Conservation (phyloP, 2,888 invertebrate species). For the Melinopterus prodromus region DNA sequence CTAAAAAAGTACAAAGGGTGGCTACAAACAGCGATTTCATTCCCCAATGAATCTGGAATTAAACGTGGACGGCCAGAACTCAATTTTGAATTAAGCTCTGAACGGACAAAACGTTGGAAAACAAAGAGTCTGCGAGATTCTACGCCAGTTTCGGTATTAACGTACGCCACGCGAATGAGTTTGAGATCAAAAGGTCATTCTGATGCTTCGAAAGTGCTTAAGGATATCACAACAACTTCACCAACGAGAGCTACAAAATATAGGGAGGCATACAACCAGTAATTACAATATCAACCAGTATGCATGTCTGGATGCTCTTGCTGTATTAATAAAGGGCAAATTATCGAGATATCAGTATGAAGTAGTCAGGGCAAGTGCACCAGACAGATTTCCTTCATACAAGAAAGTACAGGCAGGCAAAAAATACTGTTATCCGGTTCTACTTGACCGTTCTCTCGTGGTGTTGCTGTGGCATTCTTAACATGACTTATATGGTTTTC, state of each 20-base stretch:
- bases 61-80: too few species aligned
- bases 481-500: too few species aligned
- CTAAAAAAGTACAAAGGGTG: neutral
- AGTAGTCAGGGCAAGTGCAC: conserved; percentile 45
- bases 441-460: too few species aligned
- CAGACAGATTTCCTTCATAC: conserved; percentile 46
- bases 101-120: too few species aligned
- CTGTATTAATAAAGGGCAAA: conserved; percentile 39
- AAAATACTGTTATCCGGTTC: conserved; percentile 12
- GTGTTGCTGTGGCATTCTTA: too few species aligned
- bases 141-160: too few species aligned
- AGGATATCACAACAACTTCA: too few species aligned
- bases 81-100: too few species aligned
- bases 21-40: conserved; percentile 8
- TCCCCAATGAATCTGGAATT: neutral
- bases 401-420: conserved; percentile 34
- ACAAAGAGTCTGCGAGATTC: too few species aligned
- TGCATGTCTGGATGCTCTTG: conserved; percentile 10
- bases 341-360: conserved; percentile 47
- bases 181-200: too few species aligned
- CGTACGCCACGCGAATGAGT: too few species aligned
- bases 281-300: neutral
- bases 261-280: neutral
- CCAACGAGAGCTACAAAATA: conserved; percentile 20
- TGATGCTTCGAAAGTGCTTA: too few species aligned